Evolutionary conservation across 2,113 vertebrate genomes (phyloP), one percentile per base, ranked within the genome.

Genomic region (Tychaedon coryphoeus): DNA sequence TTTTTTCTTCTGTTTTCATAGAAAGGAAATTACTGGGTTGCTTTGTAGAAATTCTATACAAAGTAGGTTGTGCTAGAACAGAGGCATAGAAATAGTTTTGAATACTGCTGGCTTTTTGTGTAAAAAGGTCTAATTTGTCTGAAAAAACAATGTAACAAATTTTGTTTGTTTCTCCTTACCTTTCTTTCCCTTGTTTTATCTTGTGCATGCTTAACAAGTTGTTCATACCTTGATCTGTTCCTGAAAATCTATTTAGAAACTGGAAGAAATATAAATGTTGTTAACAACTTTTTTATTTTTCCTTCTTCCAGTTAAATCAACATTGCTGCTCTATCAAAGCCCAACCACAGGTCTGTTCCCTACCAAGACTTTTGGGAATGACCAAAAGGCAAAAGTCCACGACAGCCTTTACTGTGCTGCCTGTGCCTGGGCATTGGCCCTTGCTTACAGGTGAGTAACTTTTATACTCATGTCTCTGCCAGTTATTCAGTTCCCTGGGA

Each of bases 391-490:
- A 53, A 99, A 99, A 97, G 96, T 99, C 19, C 98, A 99, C 0
- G 99, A 99, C 92, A 99, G 98, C 56, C 98, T 99, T 25, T 99
- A 99, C 95, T 99, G 99, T 54, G 99, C 99, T 74, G 99, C 99
- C 1, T 98, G 98, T 19, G 97, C 98, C 69, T 99, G 99, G 99
- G 99, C 99, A 3, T 87, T 99, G 94, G 98, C 99, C 11, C 85
- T 99, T 45, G 99, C 99, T 2, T 99, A 99, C 97, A 98, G 99
- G 99, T 99, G 93, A 97, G 5, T 48, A 34, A 54, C 14, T 60
- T n/a, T 23, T 29, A 5, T 57, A 11, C 25, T 78, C 20, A 1
- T 1, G 3, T 23, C 26, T 60, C n/a, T 92, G 62, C 57, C 19
- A 1, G 5, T 67, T 82, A 12, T 0, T 9, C 25, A 38, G 18